These are phyloP conservation scores for Trochalopteron elliotii DNA, from an alignment of 2,113 vertebrate genomes.

Conservation along the genomic window DNA sequence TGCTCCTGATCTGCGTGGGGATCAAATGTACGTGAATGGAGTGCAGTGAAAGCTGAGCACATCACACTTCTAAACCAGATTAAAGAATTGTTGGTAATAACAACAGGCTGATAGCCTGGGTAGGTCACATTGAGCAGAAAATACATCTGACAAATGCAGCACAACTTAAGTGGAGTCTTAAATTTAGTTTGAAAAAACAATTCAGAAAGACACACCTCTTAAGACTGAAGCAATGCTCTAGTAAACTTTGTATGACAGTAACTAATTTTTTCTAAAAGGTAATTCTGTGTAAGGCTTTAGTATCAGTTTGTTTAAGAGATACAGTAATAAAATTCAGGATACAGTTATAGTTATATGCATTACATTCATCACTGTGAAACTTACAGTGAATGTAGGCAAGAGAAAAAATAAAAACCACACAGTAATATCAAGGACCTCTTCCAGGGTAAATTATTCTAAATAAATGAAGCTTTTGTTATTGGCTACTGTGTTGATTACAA, in stretches of 20 bases:
- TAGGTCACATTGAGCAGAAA: not conserved
- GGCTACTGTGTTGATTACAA: not conserved
- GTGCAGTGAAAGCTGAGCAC: not conserved
- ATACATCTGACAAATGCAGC: not conserved
- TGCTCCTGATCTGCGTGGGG: slow-evolving; percentile 1
- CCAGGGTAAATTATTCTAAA: not conserved
- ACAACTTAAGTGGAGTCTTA: not conserved
- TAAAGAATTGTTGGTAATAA: not conserved
- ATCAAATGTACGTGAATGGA: not conserved
- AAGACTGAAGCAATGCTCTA: not conserved
- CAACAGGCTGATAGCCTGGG: not conserved
- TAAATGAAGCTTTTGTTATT: not conserved
- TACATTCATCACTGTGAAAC: not conserved
- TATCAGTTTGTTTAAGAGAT: not conserved
- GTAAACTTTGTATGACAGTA: not conserved
- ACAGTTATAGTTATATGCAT: not conserved
- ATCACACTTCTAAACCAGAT: not conserved
- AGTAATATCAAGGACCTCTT: not conserved
- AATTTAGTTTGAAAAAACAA: not conserved
- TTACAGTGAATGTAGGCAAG: not conserved
- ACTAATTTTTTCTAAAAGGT: not conserved
- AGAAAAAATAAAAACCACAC: not conserved
- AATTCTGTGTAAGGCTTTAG: not conserved
- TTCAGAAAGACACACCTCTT: not conserved
- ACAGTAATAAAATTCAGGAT: not conserved